phyloP scores from a whole-genome alignment of 1,140 invertebrate species.

The Hyposmocoma kahamanoa region DNA sequence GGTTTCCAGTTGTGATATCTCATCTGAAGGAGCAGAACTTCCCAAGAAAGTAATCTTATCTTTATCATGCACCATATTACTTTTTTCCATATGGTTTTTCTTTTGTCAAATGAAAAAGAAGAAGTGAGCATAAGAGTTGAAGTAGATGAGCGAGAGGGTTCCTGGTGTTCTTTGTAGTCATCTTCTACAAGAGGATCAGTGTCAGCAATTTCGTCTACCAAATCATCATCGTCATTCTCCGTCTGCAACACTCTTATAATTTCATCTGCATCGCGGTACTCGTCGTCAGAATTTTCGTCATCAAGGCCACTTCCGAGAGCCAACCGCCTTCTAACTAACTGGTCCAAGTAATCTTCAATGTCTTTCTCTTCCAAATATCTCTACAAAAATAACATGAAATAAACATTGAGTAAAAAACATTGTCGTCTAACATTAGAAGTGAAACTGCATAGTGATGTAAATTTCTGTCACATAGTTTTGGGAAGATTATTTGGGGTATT shows the following conservation, averaged over 20 bases:
- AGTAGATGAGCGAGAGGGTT: constrained; percentile 26
- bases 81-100: constrained; percentile 32
- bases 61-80: constrained; percentile 29
- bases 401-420: constrained; percentile 29
- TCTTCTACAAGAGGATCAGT: constrained; percentile 37
- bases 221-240: constrained; percentile 22
- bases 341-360: constrained; percentile 36
- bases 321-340: constrained; percentile 32
- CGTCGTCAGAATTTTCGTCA: constrained; percentile 34
- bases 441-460: no score
- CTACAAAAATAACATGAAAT: constrained; percentile 34
- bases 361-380: constrained; percentile 29
- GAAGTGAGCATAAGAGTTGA: constrained; percentile 22
- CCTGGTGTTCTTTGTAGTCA: constrained; percentile 32
- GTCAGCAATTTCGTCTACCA: constrained; percentile 27
- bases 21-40: constrained; percentile 21
- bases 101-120: constrained; percentile 25
- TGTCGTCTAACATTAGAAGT: constrained; percentile 27
- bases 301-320: constrained; percentile 34
- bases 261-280: constrained; percentile 29
- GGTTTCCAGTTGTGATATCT: neutral
- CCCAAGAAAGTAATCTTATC: constrained; percentile 35
- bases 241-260: constrained; percentile 34
- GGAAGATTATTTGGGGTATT: no score
- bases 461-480: no score